Base-by-base conservation (phyloP, 2,113 vertebrate genomes). In the Alaudala cheleensis region DNA sequence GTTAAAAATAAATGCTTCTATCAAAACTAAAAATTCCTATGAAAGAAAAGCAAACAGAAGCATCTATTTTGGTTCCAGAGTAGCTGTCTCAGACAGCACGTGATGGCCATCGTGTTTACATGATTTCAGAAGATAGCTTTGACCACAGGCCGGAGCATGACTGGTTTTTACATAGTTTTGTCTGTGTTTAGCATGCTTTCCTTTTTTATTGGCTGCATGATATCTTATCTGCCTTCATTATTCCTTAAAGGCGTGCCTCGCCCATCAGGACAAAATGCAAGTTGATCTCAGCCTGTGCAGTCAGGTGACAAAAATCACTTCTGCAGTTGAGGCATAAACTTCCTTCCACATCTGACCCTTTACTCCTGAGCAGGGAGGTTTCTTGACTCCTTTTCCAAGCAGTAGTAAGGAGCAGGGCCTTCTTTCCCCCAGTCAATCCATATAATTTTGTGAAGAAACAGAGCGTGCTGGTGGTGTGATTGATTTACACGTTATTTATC, bases 401-500 rank as follows among this genome's bases (percentile, higher is more conserved):
- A 90, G 81, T 50, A 72, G 89, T 84, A 40, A 66, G 88, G 69
- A 76, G 61, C 91, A 71, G 58, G 56, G 53, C 76, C 58, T 45
- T 74, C 77, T 86, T 87, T 85, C 77, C 71, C 65, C 96, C 91
- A 92, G 86, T 98, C 97, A 92, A 95, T 97, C 96, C 65, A 9
- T 88, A 96, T 89, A 85, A 86, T 97, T 98, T 97, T 94, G 89
- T 91, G 94, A 94, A 89, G 96, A 97, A 97, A 58, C 71, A n/a
- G 93, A 96, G 92, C n/a, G 19, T 88, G 94, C 96, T 94, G 92
- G 58, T 81, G 77, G 82, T 79, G 90, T 93, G 97, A 97, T 97
- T 97, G 97, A 98, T 97, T 97, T 97, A 86, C 95, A 83, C 37
- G 9, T 98, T 98, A 97, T 98, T 98, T 98, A 95, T 98, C 97